Evolutionary conservation across 2,797 vertebrate genomes (phyloP).

Genomic region (Hydrophis major): DNA sequence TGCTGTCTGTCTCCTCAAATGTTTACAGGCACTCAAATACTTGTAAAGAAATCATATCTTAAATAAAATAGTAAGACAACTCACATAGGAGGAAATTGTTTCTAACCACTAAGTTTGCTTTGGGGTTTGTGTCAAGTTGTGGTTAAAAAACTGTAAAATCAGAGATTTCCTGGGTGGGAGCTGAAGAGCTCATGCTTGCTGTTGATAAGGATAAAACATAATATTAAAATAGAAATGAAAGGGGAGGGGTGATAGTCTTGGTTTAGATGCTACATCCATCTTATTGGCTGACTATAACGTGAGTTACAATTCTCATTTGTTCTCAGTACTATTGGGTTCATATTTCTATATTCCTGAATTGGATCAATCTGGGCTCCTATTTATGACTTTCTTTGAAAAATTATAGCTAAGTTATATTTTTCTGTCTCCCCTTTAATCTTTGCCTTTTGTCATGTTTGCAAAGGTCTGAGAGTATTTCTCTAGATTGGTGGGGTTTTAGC

Average conservation of each 20-base stretch:
- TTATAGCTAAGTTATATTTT: not conserved
- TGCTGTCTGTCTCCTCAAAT: not conserved
- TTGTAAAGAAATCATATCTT: conserved; percentile 14
- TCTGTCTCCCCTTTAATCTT: conserved; percentile 3
- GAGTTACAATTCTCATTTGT: conserved; percentile 5
- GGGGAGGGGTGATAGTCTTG: not conserved
- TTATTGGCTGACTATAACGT: conserved; percentile 2
- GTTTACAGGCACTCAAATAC: not conserved
- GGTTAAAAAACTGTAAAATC: conserved; percentile 13
- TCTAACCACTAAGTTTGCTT: not conserved
- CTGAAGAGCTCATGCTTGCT: not conserved
- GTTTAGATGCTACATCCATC: conserved; percentile 9
- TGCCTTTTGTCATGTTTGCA: conserved; percentile 27
- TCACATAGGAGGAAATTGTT: not conserved
- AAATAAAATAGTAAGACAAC: conserved; percentile 5
- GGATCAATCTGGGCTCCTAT: conserved; percentile 20
- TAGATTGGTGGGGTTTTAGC: not conserved
- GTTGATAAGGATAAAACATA: not conserved
- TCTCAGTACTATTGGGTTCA: not conserved
- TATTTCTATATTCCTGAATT: conserved; percentile 5
- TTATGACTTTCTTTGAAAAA: conserved; percentile 6
- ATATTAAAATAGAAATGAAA: not conserved
- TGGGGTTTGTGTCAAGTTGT: not conserved
- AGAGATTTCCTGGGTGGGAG: not conserved
- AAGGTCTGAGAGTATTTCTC: conserved; percentile 1